Evolutionary conservation across 2,888 invertebrate genomes (phyloP).

Genomic region (Anorthoa munda): DNA sequence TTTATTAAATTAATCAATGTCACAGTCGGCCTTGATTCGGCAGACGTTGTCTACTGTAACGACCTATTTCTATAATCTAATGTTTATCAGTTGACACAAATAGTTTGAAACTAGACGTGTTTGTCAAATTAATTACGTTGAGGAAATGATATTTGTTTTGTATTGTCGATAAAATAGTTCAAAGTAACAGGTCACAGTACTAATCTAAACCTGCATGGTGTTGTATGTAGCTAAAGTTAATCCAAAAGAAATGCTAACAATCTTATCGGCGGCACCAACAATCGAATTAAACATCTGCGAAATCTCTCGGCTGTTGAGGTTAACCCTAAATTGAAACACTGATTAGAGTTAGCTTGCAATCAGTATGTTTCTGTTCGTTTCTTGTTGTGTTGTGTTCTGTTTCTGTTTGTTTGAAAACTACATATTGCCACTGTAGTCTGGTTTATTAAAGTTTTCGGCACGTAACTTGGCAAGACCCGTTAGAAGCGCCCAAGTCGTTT

Average conservation of each 20-base stretch:
- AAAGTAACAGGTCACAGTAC: background rate
- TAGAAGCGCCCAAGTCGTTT: too few relatives aligned
- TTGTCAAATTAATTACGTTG: background rate
- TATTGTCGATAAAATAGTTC: background rate
- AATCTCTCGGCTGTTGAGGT: background rate
- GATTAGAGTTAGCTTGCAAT: background rate
- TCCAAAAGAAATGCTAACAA: background rate
- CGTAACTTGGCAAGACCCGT: too few relatives aligned
- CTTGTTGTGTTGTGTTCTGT: too few relatives aligned
- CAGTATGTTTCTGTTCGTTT: too few relatives aligned
- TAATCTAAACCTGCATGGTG: too few relatives aligned
- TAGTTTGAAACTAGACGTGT: conserved; percentile 13
- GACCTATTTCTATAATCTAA: conserved; percentile 32
- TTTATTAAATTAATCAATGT: conserved; percentile 23
- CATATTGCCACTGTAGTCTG: too few relatives aligned
- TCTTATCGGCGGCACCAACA: conserved; percentile 3
- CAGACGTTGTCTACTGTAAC: conserved; percentile 31
- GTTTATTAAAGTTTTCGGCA: too few relatives aligned
- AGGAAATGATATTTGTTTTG: conserved; percentile 1
- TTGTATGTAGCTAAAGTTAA: background rate
- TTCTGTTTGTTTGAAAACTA: too few relatives aligned
- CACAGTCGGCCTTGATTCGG: conserved; percentile 32
- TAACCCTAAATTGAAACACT: background rate
- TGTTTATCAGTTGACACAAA: conserved; percentile 39
- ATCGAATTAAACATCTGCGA: conserved; percentile 5